These are phyloP conservation scores for Yponomeuta evonymella DNA, from an alignment of 2,888 invertebrate species.

Conservation along the genomic window DNA sequence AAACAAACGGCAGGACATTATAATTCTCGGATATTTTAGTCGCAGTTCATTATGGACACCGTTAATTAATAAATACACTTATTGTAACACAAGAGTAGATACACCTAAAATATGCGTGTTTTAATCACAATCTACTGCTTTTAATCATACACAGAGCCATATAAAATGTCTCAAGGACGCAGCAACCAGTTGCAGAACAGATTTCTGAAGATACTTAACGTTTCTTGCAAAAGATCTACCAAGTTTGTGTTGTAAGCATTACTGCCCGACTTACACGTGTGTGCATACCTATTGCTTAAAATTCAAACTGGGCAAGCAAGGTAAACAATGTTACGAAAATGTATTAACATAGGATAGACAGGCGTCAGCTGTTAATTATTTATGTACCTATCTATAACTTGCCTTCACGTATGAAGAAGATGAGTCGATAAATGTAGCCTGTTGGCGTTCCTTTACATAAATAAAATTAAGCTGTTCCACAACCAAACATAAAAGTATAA, in stretches of 20 bases:
- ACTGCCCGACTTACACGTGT: conserved; percentile 9
- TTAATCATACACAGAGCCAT: background rate
- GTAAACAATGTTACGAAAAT: conserved; percentile 14
- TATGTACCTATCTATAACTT: background rate
- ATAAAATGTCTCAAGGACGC: conserved; percentile 13
- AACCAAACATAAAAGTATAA: no score
- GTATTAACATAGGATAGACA: conserved; percentile 4
- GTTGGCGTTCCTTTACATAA: no score
- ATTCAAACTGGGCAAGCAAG: conserved; percentile 9
- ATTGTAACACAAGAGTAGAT: no score
- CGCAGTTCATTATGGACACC: no score
- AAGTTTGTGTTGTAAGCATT: conserved; percentile 9
- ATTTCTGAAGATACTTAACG: conserved; percentile 7
- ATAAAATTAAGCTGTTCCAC: no score
- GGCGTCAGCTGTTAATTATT: background rate
- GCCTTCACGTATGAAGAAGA: background rate
- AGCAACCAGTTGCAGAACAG: conserved; percentile 11
- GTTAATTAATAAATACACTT: no score
- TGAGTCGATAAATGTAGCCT: background rate
- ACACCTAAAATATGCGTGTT: background rate
- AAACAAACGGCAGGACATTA: background rate
- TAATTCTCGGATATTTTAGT: background rate
- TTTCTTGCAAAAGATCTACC: conserved; percentile 16
- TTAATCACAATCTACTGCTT: background rate
- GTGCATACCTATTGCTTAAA: conserved; percentile 14